phyloP scores from a whole-genome alignment of 2,113 vertebrate genomes.

The Panurus biarmicus region DNA sequence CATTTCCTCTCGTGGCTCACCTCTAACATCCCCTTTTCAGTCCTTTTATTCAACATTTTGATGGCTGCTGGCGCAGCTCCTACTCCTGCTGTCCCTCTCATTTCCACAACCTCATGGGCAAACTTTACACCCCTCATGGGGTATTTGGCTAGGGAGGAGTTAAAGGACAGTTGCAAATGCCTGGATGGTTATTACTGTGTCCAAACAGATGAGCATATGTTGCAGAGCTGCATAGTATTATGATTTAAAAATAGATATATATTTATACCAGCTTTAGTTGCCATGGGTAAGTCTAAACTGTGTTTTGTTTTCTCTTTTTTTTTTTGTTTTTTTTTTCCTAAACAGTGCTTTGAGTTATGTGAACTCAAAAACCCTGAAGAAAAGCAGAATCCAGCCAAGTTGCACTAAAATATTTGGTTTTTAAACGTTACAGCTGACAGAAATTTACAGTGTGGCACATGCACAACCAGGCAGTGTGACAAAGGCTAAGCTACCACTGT shows the following conservation, averaged over 20 bases:
- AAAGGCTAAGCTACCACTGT: neutral
- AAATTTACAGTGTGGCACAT: neutral
- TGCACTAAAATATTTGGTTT: neutral
- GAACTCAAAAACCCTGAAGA: neutral
- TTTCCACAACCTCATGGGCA: accelerated
- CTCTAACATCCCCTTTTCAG: neutral
- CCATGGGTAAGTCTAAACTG: neutral
- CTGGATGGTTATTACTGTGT: neutral
- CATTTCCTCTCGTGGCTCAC: neutral
- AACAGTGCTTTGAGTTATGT: neutral
- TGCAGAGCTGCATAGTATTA: neutral
- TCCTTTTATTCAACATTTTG: neutral
- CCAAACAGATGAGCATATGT: neutral
- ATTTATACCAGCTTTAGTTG: neutral
- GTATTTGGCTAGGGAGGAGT: neutral
- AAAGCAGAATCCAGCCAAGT: neutral
- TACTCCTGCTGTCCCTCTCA: neutral
- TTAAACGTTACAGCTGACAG: neutral
- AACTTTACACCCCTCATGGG: neutral
- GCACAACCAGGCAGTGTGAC: neutral
- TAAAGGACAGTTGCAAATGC: neutral
- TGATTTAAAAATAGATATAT: neutral
- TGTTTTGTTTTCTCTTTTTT: neutral
- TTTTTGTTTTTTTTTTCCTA: neutral
- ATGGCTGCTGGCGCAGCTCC: neutral